Evolutionary conservation across 2,113 vertebrate genomes (phyloP).

Genomic region (Dryoscopus gambensis): DNA sequence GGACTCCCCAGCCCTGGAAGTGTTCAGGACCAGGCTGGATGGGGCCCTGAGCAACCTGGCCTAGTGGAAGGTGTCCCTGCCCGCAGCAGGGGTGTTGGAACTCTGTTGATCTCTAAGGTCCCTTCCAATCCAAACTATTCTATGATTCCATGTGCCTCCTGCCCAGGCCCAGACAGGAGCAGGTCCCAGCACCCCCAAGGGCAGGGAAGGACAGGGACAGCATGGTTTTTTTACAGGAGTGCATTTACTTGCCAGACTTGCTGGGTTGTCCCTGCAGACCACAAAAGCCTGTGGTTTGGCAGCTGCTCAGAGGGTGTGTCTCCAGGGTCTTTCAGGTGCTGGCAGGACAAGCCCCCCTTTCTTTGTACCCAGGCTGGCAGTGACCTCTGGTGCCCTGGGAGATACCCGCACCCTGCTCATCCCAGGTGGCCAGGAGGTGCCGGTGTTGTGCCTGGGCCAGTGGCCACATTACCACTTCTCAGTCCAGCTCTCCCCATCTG

Average conservation of each 20-base stretch:
- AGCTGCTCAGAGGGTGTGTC: fast-evolving
- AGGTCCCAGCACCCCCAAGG: background rate
- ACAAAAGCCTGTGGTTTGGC: background rate
- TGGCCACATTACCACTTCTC: background rate
- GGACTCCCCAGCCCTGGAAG: background rate
- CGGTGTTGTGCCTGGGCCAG: fast-evolving
- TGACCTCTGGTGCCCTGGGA: background rate
- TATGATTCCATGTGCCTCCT: background rate
- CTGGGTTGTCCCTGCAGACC: background rate
- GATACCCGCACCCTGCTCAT: fast-evolving
- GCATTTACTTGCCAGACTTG: background rate
- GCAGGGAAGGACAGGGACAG: background rate
- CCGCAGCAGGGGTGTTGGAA: background rate
- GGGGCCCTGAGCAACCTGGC: background rate
- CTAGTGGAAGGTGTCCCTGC: background rate
- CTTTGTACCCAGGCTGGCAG: fast-evolving
- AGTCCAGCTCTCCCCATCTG: background rate
- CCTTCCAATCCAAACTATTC: background rate
- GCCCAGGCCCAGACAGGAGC: background rate
- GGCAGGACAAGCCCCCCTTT: fast-evolving
- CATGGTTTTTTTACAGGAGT: background rate
- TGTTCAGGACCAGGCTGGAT: background rate
- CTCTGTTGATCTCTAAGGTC: background rate
- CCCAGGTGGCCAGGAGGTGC: background rate
- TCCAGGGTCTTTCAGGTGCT: background rate